Conservation (phyloP, 2,113 vertebrate species). For the Pelecanoides urinatrix region DNA sequence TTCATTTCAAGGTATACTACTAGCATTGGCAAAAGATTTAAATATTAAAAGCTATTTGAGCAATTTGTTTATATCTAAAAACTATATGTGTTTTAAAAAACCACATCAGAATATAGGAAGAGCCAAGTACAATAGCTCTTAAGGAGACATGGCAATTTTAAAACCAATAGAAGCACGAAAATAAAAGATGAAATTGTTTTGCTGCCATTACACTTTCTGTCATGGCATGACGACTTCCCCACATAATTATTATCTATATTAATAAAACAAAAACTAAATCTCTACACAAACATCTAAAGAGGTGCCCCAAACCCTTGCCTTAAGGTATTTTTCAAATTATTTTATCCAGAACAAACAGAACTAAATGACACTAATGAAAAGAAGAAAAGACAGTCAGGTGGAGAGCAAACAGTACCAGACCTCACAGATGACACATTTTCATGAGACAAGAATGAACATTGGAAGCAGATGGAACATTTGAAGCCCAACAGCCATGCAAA, state of each 20-base stretch:
- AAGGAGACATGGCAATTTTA: not conserved
- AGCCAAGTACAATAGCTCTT: not conserved
- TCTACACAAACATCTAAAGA: not conserved
- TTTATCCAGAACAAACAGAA: not conserved
- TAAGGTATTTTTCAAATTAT: not conserved
- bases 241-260: not conserved
- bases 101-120: not conserved
- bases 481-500: slow-evolving; percentile 1
- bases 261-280: not conserved
- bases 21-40: not conserved
- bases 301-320: not conserved
- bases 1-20: not conserved
- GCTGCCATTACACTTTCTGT: not conserved
- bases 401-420: not conserved
- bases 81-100: not conserved
- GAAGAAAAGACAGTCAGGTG: not conserved
- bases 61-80: not conserved
- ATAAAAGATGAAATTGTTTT: not conserved
- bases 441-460: not conserved
- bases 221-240: not conserved
- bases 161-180: not conserved
- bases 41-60: not conserved
- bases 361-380: not conserved
- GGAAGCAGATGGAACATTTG: slow-evolving; percentile 11
- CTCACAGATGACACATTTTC: slow-evolving; percentile 15